Conservation (phyloP, 1,140 invertebrate species). For the Euschistus heros region DNA sequence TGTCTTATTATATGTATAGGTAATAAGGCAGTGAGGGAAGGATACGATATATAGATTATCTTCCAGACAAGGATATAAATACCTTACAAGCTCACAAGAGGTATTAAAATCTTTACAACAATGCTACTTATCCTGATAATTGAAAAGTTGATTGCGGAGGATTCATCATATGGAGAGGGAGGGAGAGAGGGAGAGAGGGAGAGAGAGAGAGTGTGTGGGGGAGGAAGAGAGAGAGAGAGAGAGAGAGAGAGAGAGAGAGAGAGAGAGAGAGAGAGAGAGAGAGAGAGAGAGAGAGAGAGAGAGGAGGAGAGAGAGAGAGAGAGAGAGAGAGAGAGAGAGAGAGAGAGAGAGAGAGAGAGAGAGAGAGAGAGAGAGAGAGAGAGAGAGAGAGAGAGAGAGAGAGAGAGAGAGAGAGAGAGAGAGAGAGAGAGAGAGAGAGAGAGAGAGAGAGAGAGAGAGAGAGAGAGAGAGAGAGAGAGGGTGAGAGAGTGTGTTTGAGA, state of each 20-base stretch:
- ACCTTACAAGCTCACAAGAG: too few species aligned
- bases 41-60: too few species aligned
- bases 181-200: conserved; percentile 9
- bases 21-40: too few species aligned
- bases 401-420: conserved; percentile 9
- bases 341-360: background rate
- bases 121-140: too few species aligned
- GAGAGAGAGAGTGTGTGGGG: too few species aligned
- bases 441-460: conserved; percentile 7
- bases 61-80: too few species aligned
- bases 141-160: too few species aligned
- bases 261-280: conserved; percentile 20
- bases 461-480: conserved; percentile 12
- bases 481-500: too few species aligned
- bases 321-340: conserved; percentile 1
- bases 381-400: background rate
- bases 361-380: background rate
- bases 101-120: too few species aligned
- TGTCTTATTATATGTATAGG: too few species aligned
- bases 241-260: conserved; percentile 20
- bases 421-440: background rate
- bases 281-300: conserved; percentile 20
- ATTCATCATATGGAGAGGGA: conserved; percentile 3
- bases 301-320: conserved; percentile 18
- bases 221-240: conserved; percentile 17